Evolutionary conservation across 2,113 vertebrate species (phyloP).

Genomic region (Suncus etruscus): DNA sequence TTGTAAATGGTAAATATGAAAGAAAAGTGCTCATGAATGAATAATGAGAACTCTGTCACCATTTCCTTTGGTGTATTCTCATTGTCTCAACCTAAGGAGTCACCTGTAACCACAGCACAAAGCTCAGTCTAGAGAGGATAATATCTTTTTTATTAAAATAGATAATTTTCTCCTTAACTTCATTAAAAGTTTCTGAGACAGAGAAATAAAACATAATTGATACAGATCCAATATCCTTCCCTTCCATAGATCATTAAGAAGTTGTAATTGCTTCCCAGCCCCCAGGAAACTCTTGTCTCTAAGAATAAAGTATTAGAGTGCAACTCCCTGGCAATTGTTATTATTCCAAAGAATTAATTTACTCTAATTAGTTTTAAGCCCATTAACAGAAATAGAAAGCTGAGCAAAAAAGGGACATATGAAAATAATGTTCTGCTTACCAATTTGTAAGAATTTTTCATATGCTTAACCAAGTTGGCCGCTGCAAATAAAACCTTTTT

Average conservation of each 20-base stretch:
- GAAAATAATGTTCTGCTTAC: slow-evolving; percentile 70
- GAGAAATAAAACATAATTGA: slow-evolving; percentile 76
- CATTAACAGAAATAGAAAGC: slow-evolving; percentile 79
- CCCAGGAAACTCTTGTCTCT: slow-evolving; percentile 76
- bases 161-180: slow-evolving; percentile 66
- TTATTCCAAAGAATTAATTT: slow-evolving; percentile 87
- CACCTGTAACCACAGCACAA: not conserved
- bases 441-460: slow-evolving; percentile 44
- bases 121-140: slow-evolving; percentile 43
- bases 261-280: slow-evolving; percentile 83
- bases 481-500: slow-evolving; percentile 70
- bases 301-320: slow-evolving; percentile 83
- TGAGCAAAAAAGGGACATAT: slow-evolving; percentile 71
- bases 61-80: slow-evolving; percentile 4
- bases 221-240: not conserved
- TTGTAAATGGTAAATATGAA: slow-evolving; percentile 32
- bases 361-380: slow-evolving; percentile 84
- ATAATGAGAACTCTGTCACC: not conserved
- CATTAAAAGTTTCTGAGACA: slow-evolving; percentile 58
- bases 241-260: slow-evolving; percentile 79
- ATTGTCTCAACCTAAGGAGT: not conserved
- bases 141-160: slow-evolving; percentile 65
- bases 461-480: slow-evolving; percentile 64
- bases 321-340: slow-evolving; percentile 81
- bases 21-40: slow-evolving; percentile 44